phyloP scores from a whole-genome alignment of 2,888 invertebrate genomes.

The Epirrhoe tristata region DNA sequence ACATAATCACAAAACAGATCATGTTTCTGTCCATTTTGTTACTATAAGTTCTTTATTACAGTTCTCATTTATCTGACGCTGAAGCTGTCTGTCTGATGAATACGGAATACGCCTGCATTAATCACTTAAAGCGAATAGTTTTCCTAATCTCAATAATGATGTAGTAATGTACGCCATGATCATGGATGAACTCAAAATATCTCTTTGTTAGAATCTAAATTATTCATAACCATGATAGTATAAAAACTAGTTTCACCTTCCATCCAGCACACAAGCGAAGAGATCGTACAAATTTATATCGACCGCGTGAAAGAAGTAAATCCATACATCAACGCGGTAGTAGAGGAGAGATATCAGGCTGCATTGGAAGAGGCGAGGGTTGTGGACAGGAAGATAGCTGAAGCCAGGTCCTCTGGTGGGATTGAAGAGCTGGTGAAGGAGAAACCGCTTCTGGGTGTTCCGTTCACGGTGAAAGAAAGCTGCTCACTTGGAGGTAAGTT shows the following conservation, averaged over 20 bases:
- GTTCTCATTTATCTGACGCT: too few species aligned
- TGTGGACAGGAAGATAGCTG: conserved; percentile 30
- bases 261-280: conserved; percentile 85
- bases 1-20: too few species aligned
- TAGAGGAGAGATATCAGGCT: conserved; percentile 86
- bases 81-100: too few species aligned
- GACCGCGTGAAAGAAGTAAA: conserved; percentile 88
- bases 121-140: too few species aligned
- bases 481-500: conserved; percentile 89
- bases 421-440: conserved; percentile 73
- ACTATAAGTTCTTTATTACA: too few species aligned
- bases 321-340: conserved; percentile 88
- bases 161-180: too few species aligned
- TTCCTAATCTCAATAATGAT: too few species aligned
- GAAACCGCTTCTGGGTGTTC: conserved; percentile 91
- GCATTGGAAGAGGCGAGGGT: conserved; percentile 87
- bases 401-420: conserved; percentile 72
- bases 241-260: neutral
- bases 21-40: too few species aligned
- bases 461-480: conserved; percentile 93
- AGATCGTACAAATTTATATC: conserved; percentile 86
- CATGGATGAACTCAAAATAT: too few species aligned
- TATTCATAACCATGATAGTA: too few species aligned
- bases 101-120: too few species aligned
- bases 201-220: too few species aligned